These are phyloP conservation scores for Forficula auricularia DNA, from an alignment of 1,140 invertebrate species.

Conservation along the genomic window DNA sequence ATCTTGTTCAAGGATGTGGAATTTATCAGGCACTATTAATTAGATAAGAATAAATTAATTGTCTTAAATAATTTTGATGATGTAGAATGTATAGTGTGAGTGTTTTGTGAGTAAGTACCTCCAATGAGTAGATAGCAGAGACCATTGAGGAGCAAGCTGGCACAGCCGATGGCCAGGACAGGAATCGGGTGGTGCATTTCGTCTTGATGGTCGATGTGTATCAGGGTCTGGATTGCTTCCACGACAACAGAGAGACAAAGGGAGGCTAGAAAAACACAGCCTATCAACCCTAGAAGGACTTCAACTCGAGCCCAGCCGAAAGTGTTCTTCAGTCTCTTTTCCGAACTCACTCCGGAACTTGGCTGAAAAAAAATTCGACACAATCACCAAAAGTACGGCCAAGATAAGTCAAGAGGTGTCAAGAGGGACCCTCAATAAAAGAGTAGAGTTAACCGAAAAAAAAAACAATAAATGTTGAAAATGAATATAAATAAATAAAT, in stretches of 20 bases:
- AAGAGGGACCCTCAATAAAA: too few relatives aligned
- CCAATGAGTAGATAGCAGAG: slow-evolving; percentile 57
- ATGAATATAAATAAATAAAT: too few relatives aligned
- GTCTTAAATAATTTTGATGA: too few relatives aligned
- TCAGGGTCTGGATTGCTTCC: slow-evolving; percentile 59
- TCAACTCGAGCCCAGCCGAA: slow-evolving; percentile 84
- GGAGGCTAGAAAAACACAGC: slow-evolving; percentile 64
- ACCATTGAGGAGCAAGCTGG: slow-evolving; percentile 46
- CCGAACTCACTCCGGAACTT: slow-evolving; percentile 25
- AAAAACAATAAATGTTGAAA: too few relatives aligned
- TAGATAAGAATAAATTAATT: not conserved
- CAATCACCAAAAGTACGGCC: too few relatives aligned
- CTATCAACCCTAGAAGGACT: slow-evolving; percentile 61
- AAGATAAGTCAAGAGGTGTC: too few relatives aligned
- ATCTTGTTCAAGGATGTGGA: not conserved
- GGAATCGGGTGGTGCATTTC: slow-evolving; percentile 42
- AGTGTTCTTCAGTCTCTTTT: slow-evolving; percentile 60
- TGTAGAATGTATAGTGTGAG: too few relatives aligned
- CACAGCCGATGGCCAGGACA: slow-evolving; percentile 43
- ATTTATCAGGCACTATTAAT: not conserved
- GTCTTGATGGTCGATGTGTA: slow-evolving; percentile 59
- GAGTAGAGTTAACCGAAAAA: too few relatives aligned
- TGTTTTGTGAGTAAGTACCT: slow-evolving; percentile 25
- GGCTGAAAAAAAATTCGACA: slow-evolving; percentile 14
- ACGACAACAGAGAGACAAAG: slow-evolving; percentile 66